Percentiles rank a stretch among this genome's conserved stretches.
Conservation (phyloP, 2,113 vertebrate species). For the Gulo gulo region DNA sequence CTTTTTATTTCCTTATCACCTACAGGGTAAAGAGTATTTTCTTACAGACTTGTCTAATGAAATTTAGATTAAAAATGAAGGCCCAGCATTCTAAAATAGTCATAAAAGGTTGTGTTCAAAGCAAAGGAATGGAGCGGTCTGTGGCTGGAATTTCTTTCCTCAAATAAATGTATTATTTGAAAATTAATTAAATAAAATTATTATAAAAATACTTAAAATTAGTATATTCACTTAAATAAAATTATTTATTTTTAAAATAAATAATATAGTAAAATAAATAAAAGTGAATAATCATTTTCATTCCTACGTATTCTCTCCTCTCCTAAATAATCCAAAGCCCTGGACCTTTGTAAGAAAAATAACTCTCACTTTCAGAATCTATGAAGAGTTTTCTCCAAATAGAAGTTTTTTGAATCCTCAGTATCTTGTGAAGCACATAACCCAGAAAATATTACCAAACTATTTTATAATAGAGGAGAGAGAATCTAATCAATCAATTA, state of each 20-base stretch:
- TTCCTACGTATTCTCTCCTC: not conserved
- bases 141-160: not conserved
- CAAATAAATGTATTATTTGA: not conserved
- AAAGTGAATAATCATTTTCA: not conserved
- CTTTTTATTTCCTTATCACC: conserved; percentile 18
- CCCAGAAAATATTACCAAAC: not conserved
- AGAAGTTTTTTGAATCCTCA: not conserved
- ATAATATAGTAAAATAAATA: not conserved
- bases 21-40: not conserved
- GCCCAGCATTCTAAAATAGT: not conserved
- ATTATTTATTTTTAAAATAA: not conserved
- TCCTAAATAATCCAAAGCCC: not conserved
- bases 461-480: not conserved
- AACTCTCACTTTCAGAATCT: not conserved
- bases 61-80: not conserved
- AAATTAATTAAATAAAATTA: not conserved
- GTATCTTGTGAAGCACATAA: not conserved
- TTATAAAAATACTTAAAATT: not conserved
- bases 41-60: not conserved
- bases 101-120: not conserved
- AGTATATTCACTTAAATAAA: not conserved
- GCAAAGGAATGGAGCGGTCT: not conserved
- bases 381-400: not conserved
- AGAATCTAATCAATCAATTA: not conserved
- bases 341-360: not conserved